These are phyloP conservation scores for Prosopocoilus inquinatus DNA, from an alignment of 2,888 invertebrate genomes.

Conservation along the genomic window DNA sequence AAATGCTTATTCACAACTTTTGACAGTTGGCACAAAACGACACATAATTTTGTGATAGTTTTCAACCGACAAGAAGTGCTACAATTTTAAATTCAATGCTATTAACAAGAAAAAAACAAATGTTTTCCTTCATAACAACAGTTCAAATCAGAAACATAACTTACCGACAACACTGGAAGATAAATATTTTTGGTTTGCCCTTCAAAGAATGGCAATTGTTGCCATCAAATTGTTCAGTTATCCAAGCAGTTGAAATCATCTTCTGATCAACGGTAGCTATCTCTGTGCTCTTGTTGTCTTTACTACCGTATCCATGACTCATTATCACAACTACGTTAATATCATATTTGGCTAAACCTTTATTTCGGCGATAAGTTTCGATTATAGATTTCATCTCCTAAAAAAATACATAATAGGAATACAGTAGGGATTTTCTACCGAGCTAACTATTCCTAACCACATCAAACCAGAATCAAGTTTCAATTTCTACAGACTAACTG, in stretches of 20 bases:
- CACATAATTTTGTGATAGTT: no score
- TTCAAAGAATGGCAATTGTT: conserved; percentile 53
- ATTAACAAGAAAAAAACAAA: no score
- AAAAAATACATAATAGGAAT: conserved; percentile 25
- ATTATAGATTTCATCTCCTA: conserved; percentile 49
- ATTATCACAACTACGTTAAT: conserved; percentile 65
- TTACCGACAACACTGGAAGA: conserved; percentile 70
- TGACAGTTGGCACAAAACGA: no score
- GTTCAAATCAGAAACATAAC: conserved; percentile 4
- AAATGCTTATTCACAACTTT: no score
- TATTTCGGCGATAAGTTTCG: conserved; percentile 46
- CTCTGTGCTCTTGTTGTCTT: conserved; percentile 54
- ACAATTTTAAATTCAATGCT: no score
- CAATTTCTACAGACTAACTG: no score
- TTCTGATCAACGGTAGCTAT: conserved; percentile 61
- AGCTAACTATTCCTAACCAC: no score
- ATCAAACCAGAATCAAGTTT: no score
- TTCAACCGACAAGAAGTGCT: no score
- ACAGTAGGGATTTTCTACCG: no score
- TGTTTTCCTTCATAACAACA: background rate
- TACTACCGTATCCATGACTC: conserved; percentile 61
- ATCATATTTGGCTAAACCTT: conserved; percentile 53
- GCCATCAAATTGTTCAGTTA: conserved; percentile 62
- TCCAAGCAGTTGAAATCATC: conserved; percentile 52
- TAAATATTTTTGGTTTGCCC: conserved; percentile 69